Percentiles rank a stretch among this genome's conserved stretches.
These are phyloP conservation scores for Craniophora ligustri DNA, from an alignment of 2,888 invertebrate genomes.

Conservation along the genomic window DNA sequence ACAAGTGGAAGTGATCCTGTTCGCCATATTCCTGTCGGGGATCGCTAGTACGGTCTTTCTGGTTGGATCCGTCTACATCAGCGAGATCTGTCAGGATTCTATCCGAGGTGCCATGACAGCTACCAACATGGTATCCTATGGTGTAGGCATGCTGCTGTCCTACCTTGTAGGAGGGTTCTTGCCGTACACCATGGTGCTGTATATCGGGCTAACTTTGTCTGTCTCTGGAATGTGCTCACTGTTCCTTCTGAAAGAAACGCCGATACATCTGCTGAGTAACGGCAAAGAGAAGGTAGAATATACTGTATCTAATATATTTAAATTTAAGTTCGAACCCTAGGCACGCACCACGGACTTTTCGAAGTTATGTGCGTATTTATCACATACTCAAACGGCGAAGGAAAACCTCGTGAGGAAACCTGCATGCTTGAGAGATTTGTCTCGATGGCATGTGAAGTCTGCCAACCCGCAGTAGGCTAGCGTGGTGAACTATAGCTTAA, in stretches of 20 bases:
- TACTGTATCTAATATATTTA: too few species aligned
- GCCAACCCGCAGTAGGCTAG: too few species aligned
- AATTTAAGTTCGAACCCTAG: too few species aligned
- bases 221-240: constrained; percentile 7
- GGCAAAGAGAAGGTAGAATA: constrained; percentile 41
- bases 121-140: constrained; percentile 40
- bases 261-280: constrained; percentile 26
- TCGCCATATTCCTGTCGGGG: constrained; percentile 45
- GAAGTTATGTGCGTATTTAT: too few species aligned
- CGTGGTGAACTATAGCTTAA: too few species aligned
- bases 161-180: constrained; percentile 45
- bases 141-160: constrained; percentile 43
- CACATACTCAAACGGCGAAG: too few species aligned
- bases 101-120: constrained; percentile 53
- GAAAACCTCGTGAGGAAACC: too few species aligned
- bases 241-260: constrained; percentile 41
- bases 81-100: constrained; percentile 53
- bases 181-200: constrained; percentile 31
- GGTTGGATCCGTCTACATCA: constrained; percentile 45
- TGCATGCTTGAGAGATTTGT: too few species aligned
- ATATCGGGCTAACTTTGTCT: constrained; percentile 35
- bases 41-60: constrained; percentile 35
- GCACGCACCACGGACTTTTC: too few species aligned
- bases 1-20: constrained; percentile 40
- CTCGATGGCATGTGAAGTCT: too few species aligned